Evolutionary conservation across 2,797 vertebrate genomes (phyloP), one percentile per base, ranked within the genome.

Genomic region (Gambusia yucatana): DNA sequence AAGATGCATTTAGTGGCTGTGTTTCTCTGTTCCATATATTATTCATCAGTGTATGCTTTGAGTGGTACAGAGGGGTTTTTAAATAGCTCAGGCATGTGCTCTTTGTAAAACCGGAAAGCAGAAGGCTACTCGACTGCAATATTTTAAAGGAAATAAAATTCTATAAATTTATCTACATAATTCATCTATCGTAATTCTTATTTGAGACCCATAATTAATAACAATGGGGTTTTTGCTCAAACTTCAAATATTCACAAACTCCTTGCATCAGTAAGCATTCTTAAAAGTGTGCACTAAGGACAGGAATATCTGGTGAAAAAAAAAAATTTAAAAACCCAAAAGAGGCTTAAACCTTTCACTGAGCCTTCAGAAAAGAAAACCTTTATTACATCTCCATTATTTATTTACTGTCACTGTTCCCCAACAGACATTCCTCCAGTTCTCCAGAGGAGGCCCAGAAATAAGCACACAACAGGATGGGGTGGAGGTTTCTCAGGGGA

Each of bases 321-420:
- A 85, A 84, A 79, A 83, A 85, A 20, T 33, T 33, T 33, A 33
- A 33, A 33, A 33, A 33, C 33, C 33, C 6, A 50, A 52, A 79
- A 88, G 82, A 48, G 3, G 70, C 87, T 88, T 92, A 91, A 94
- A 86, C 85, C 93, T 91, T 92, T 79, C 59, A 65, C 55, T 28
- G 85, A 87, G 84, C 85, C 84, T 91, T 94, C 93, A 93, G 93
- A 94, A 95, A 95, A 94, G 91, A 86, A 39, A 93, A 94, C 94
- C 90, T 95, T 94, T 93, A 93, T 91, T 86, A 93, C 84, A 82
- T 91, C 86, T 85, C 87, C 84, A 92, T 93, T 94, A 94, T 95
- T 95, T 96, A 95, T 95, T 94, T 93, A 93, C 90, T 90, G 90
- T 89, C 73, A 30, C 72, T 73, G 89, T 86, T 91, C 88, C 80